Conservation (phyloP, 1,140 invertebrate species). For the Apis mellifera region DNA sequence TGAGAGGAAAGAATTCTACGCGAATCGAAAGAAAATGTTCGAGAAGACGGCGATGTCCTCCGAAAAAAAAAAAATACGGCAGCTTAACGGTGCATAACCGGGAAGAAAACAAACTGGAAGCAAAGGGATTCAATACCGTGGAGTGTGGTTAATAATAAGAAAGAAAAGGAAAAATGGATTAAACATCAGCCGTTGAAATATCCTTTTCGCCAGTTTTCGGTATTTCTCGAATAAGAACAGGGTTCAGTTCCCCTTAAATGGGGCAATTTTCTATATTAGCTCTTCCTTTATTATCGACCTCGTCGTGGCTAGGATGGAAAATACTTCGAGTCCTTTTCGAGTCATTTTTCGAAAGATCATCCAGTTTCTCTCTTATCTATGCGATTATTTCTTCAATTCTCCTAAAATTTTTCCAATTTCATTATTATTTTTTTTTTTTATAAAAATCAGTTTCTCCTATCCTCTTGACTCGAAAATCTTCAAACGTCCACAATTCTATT, state of each 20-base stretch:
- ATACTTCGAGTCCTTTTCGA: background rate
- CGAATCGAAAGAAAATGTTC: background rate
- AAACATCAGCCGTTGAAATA: background rate
- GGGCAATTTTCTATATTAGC: background rate
- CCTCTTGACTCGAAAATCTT: too few relatives aligned
- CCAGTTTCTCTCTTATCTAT: background rate
- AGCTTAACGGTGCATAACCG: background rate
- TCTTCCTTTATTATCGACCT: background rate
- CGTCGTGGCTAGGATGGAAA: background rate
- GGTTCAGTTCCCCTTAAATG: background rate
- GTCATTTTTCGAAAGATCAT: background rate
- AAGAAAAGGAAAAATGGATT: conserved; percentile 11
- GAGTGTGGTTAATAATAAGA: background rate
- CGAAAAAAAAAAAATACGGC: too few relatives aligned
- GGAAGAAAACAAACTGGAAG: background rate
- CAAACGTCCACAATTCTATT: too few relatives aligned
- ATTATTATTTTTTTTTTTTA: too few relatives aligned
- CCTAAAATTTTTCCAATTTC: too few relatives aligned
- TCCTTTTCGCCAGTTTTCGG: background rate
- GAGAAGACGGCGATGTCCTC: background rate
- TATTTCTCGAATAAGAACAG: conserved; percentile 3
- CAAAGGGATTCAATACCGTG: conserved; percentile 8
- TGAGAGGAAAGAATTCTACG: too few relatives aligned
- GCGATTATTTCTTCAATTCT: too few relatives aligned
- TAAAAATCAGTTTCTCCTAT: too few relatives aligned